phyloP scores from a whole-genome alignment of 2,113 vertebrate genomes.

The Corvus moneduloides region DNA sequence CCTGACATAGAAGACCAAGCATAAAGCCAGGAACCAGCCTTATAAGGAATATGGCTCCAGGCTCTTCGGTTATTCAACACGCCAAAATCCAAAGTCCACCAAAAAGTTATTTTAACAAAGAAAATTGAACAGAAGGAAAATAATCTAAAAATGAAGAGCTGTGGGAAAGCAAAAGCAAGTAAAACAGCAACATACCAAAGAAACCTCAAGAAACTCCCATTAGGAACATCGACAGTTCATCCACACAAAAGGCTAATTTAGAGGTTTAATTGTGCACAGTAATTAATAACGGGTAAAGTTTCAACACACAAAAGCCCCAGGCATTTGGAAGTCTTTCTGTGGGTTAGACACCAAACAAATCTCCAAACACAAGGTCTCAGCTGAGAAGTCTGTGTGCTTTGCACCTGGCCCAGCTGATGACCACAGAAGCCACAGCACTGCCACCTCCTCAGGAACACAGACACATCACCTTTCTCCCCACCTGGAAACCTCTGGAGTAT shows the following conservation, averaged over 20 bases:
- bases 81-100: background rate
- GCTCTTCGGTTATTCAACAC: background rate
- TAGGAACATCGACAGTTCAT: slow-evolving; percentile 14
- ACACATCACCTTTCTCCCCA: background rate
- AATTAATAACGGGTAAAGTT: slow-evolving; percentile 19
- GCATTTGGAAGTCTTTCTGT: slow-evolving; percentile 13
- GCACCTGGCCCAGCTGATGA: background rate
- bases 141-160: background rate
- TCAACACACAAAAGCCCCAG: background rate
- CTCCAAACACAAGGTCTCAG: background rate
- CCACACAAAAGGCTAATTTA: slow-evolving; percentile 38
- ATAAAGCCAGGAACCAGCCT: background rate
- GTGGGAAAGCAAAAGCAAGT: slow-evolving; percentile 42
- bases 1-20: background rate
- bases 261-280: slow-evolving; percentile 11
- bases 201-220: slow-evolving; percentile 36
- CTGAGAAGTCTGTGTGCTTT: background rate
- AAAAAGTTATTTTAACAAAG: slow-evolving; percentile 18
- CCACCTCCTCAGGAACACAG: background rate
- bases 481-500: background rate
- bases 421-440: background rate
- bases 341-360: background rate
- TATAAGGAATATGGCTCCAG: background rate
- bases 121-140: slow-evolving; percentile 2
- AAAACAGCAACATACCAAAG: slow-evolving; percentile 26